Base-by-base conservation (phyloP, 2,113 vertebrate species). In the Boleophthalmus pectinirostris region DNA sequence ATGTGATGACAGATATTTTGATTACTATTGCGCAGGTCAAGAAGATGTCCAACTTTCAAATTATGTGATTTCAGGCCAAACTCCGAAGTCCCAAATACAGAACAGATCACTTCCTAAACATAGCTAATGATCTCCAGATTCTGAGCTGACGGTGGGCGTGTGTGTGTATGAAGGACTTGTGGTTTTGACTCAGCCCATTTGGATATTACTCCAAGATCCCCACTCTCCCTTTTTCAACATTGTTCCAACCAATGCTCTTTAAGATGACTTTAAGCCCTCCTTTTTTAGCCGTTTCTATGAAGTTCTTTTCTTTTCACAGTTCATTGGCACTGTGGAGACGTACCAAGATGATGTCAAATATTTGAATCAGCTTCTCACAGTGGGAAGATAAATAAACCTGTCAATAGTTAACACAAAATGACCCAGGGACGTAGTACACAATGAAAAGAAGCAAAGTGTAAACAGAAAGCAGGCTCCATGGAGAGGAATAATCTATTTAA, bases 391-490 rank as follows among this genome's bases (percentile, higher is more conserved):
- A 90, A 90, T 73, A 83, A 74, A 15, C 21, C 67, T 75, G 83
- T 92, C 82, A 93, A 91, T 90, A 79, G 88, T 90, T 90, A 80
- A 87, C 85, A 58, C 54, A 24, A 82, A 87, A 74, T 66, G 45
- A 21, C 74, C 49, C 24, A 67, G 53, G 47, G 57, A 74, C 56
- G 68, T 35, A 54, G 65, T 60, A 25, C 58, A 56, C 79, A 82
- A 33, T 66, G 68, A 64, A 38, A 67, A 74, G 6, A 23, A 64
- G 45, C 54, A 65, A 68, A 24, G 33, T n/a, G 14, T 63, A 73
- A 72, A 75, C 51, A 72, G 45, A 73, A 67, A 51, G 72, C 65
- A 8, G 20, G 71, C 51, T 21, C 43, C 21, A 23, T 9, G 24
- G 56, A 65, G 56, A 69, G 43, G 67, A 68, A 75, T 38, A 68